phyloP scores from a whole-genome alignment of 2,888 invertebrate species.

The Stenurella melanura region DNA sequence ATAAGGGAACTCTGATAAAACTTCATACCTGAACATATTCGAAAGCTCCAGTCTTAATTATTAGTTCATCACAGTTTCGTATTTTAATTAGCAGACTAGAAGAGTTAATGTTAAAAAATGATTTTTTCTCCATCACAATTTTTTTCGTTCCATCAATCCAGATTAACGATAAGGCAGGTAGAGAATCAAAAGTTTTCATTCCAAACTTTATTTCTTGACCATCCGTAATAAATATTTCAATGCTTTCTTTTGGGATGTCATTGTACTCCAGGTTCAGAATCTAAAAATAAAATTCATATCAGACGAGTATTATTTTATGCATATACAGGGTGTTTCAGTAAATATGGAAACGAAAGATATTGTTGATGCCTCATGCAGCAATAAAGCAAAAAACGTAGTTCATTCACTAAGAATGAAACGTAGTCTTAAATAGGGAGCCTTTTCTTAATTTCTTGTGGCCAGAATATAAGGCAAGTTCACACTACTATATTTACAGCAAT shows the following conservation, averaged over 20 bases:
- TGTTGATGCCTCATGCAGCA: not conserved
- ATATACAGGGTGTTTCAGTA: not conserved
- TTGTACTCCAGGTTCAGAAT: conserved; percentile 74
- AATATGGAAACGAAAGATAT: not conserved
- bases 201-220: conserved; percentile 76
- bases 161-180: conserved; percentile 76
- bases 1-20: not conserved
- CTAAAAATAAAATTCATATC: conserved; percentile 69
- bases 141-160: conserved; percentile 75
- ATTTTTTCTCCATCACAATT: conserved; percentile 76
- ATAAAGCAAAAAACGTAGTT: too few species aligned
- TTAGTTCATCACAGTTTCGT: conserved; percentile 76
- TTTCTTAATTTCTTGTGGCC: too few species aligned
- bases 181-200: conserved; percentile 76
- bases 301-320: not conserved
- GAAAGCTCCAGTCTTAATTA: conserved; percentile 80
- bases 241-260: conserved; percentile 77
- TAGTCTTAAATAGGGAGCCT: too few species aligned
- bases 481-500: too few species aligned
- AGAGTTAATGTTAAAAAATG: conserved; percentile 78
- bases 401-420: too few species aligned
- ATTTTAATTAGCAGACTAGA: conserved; percentile 79
- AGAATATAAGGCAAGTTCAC: too few species aligned
- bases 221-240: conserved; percentile 77
- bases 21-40: conserved; percentile 75